Percentiles rank a stretch among this genome's conserved stretches.
Evolutionary conservation across 2,113 vertebrate genomes (phyloP).

Genomic region (Lophochroa leadbeateri): DNA sequence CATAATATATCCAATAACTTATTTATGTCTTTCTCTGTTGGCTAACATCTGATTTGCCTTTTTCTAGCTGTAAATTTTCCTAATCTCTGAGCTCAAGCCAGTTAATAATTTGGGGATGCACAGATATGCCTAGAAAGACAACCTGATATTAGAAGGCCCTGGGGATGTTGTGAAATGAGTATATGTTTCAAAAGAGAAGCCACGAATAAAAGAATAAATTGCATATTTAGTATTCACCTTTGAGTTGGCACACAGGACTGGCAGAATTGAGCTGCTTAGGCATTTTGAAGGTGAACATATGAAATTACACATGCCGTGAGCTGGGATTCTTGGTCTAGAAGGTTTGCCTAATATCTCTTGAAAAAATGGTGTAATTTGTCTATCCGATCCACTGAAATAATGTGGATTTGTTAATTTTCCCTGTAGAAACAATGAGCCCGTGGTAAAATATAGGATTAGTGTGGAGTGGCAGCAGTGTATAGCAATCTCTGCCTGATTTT

Average conservation of each 20-base stretch:
- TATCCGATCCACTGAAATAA: background rate
- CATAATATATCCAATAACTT: background rate
- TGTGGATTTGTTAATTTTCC: background rate
- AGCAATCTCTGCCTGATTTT: background rate
- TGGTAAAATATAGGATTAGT: background rate
- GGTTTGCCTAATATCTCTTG: background rate
- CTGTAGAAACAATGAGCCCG: background rate
- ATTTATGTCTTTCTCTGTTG: background rate
- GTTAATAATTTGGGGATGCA: background rate
- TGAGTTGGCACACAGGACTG: background rate
- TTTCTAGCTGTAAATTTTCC: background rate
- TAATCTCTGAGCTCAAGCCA: background rate
- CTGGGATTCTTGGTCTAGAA: background rate
- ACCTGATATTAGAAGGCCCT: background rate
- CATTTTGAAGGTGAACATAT: background rate
- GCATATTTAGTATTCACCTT: background rate
- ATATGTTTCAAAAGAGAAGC: background rate
- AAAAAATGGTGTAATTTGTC: background rate
- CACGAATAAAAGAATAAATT: background rate
- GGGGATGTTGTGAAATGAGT: background rate
- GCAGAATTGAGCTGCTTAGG: background rate
- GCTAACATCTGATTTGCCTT: background rate
- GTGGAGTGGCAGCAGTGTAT: background rate
- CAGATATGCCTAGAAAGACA: background rate
- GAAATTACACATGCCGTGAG: background rate